Evolutionary conservation across 2,888 invertebrate species (phyloP), one percentile per base, ranked within the genome.

Genomic region (Blastobasis adustella): DNA sequence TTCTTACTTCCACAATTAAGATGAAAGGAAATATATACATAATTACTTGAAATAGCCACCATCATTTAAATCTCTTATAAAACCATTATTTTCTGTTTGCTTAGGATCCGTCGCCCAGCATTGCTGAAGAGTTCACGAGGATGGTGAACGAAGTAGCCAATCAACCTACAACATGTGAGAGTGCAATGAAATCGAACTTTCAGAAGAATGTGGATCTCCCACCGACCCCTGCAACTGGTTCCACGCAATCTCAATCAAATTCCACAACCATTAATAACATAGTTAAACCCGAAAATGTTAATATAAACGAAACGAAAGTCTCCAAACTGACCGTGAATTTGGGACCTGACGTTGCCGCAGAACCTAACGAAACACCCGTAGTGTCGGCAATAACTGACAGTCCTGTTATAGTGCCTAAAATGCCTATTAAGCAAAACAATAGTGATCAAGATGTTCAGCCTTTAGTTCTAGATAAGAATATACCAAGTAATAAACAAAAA

Each of bases 381-480:
- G 93, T 93, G 52, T 93, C 93, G 57, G 93, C 93, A 57, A 92
- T 92, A 82, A 90, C 92, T 52, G 92, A 93, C 69, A 92, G 91
- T 63, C 92, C 92, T 66, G 91, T 91, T 74, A 90, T 91, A 73
- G 91, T 90, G 76, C 89, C 90, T 71, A 90, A 89, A 82, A 75
- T 87, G 75, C 81, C 89, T 71, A 67, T 73, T 68, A 86, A 84
- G 69, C 82, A 78, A 67, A 87, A 83, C 64, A 78, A 58, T 74
- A 73, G 71, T 74, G 87, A 85, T 56, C 71, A 65, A 61, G 67
- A 56, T 59, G 63, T 68, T 59, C 80, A 76, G 64, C 63, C 77
- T 65, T 64, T 79, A 76, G 71, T 70, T 59, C 55, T 85, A 80
- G 85, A 85, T 79, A 83, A 79, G 70, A 79, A 66, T 70, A 59